Percentiles rank a stretch among this genome's conserved stretches.
These are phyloP conservation scores for Nothocercus nigrocapillus DNA, from an alignment of 2,113 vertebrate species.

Conservation along the genomic window DNA sequence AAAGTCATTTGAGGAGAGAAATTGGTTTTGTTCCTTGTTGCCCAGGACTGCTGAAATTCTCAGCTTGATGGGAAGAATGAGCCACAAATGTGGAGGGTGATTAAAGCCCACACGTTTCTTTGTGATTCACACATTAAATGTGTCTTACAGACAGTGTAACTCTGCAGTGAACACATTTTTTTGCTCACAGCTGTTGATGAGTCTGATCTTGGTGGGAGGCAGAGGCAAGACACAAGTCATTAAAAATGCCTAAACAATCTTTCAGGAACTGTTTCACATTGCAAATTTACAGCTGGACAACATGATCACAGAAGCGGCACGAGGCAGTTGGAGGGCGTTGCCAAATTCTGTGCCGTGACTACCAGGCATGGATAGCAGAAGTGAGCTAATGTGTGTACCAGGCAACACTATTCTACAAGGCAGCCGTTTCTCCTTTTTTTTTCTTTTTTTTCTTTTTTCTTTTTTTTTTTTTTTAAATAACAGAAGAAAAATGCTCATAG, in stretches of 20 bases:
- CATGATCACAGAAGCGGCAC: not conserved
- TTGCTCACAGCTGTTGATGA: conserved; percentile 34
- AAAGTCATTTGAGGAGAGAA: conserved; percentile 5
- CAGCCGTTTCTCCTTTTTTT: not conserved
- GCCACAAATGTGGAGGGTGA: not conserved
- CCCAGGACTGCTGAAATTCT: not conserved
- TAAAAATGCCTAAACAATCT: not conserved
- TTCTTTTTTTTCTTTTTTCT: not conserved
- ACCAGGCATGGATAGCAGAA: not conserved
- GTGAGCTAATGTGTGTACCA: not conserved
- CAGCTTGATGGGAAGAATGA: conserved; percentile 15
- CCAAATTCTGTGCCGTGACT: not conserved
- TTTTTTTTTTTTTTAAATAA: not conserved
- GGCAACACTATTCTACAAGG: not conserved
- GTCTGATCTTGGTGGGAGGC: conserved; percentile 30
- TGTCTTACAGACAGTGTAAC: not conserved
- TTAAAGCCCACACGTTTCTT: conserved; percentile 38
- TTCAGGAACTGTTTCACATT: not conserved
- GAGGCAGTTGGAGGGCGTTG: not conserved
- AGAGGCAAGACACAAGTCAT: not conserved
- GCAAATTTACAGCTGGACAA: conserved; percentile 10
- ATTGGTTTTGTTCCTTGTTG: not conserved
- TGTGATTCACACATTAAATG: conserved; percentile 14
- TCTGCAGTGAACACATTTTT: not conserved
- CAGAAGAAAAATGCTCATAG: not conserved